phyloP scores from a whole-genome alignment of 2,797 vertebrate genomes.

The Sparidentex hasta region DNA sequence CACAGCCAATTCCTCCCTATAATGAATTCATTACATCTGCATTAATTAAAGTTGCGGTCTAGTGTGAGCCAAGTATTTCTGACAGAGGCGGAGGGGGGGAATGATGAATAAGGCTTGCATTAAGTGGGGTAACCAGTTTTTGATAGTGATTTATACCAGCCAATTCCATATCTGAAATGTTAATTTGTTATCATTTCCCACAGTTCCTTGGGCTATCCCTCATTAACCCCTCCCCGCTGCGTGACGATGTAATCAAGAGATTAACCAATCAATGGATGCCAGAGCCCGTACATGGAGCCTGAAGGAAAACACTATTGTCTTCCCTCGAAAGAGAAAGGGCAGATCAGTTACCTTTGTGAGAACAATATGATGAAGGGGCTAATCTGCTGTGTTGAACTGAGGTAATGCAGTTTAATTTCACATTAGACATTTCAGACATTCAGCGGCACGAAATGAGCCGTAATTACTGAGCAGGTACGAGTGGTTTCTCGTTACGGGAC shows the following conservation, averaged over 20 bases:
- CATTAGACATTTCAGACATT: slow-evolving; percentile 45
- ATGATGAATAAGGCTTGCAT: slow-evolving; percentile 82
- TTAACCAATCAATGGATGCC: slow-evolving; percentile 73
- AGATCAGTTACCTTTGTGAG: slow-evolving; percentile 58
- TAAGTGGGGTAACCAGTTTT: slow-evolving; percentile 82
- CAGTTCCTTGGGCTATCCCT: slow-evolving; percentile 82
- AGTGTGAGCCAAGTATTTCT: slow-evolving; percentile 74
- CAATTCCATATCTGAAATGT: slow-evolving; percentile 85
- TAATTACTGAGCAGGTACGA: slow-evolving; percentile 64
- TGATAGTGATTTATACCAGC: slow-evolving; percentile 84
- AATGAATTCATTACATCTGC: slow-evolving; percentile 84
- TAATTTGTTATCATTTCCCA: slow-evolving; percentile 87
- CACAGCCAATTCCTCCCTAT: slow-evolving; percentile 72
- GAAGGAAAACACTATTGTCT: slow-evolving; percentile 49
- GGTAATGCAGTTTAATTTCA: slow-evolving; percentile 52
- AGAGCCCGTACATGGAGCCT: slow-evolving; percentile 23
- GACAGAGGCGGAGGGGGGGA: slow-evolving; percentile 65
- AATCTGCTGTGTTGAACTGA: slow-evolving; percentile 48
- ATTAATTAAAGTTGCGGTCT: slow-evolving; percentile 79
- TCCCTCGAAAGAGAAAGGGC: slow-evolving; percentile 46
- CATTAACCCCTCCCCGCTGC: slow-evolving; percentile 78
- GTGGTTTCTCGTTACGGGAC: slow-evolving; percentile 28
- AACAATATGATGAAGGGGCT: slow-evolving; percentile 48
- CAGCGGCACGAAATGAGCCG: slow-evolving; percentile 32
- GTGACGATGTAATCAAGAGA: slow-evolving; percentile 80